Evolutionary conservation across 2,797 vertebrate species (phyloP).

Genomic region (Mico argentatus): DNA sequence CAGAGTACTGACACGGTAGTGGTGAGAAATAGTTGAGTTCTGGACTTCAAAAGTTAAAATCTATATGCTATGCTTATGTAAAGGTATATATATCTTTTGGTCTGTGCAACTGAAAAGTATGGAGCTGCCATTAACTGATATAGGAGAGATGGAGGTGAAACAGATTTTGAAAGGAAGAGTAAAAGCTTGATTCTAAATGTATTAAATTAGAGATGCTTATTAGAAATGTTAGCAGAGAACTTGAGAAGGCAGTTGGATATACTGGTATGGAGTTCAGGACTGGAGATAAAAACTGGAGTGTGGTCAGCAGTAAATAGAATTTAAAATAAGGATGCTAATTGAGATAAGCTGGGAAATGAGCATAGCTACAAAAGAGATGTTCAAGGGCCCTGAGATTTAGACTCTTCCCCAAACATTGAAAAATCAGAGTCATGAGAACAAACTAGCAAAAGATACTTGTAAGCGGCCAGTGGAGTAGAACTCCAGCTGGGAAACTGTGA

Average conservation of each 20-base stretch:
- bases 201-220: not conserved
- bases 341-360: not conserved
- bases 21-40: not conserved
- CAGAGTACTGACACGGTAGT: not conserved
- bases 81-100: not conserved
- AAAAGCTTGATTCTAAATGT: not conserved
- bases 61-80: not conserved
- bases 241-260: not conserved
- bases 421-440: not conserved
- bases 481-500: not conserved
- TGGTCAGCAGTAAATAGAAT: not conserved
- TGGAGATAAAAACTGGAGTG: not conserved
- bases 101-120: not conserved
- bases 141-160: not conserved
- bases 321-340: not conserved
- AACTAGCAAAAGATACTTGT: not conserved
- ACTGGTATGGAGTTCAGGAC: not conserved
- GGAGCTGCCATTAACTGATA: not conserved
- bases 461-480: not conserved
- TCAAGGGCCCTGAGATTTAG: not conserved
- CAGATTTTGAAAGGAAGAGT: not conserved
- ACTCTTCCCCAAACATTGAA: not conserved
- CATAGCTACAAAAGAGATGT: not conserved
- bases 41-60: not conserved
- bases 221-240: not conserved